A percentile compares a stretch with the other conserved stretches of the same genome.
These are phyloP conservation scores for Semnornis frantzii DNA, from an alignment of 2,113 vertebrate genomes.

Conservation along the genomic window DNA sequence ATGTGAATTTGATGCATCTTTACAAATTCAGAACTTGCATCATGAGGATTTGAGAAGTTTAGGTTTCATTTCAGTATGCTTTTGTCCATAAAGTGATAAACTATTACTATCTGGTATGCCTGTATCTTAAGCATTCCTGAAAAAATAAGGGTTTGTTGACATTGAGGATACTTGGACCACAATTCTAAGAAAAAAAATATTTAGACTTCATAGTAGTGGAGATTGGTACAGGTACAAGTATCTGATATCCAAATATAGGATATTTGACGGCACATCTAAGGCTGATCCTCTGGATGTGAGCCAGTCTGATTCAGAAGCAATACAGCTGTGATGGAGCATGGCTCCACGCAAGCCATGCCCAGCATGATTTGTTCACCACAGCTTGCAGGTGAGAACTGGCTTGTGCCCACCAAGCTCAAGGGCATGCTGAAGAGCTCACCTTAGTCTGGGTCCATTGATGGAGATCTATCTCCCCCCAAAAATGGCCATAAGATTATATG, in stretches of 20 bases:
- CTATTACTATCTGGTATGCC: background rate
- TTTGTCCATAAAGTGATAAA: background rate
- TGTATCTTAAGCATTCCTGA: background rate
- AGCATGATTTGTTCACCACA: rapidly evolving
- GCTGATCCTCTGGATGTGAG: background rate
- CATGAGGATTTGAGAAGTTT: rapidly evolving
- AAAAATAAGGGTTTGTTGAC: background rate
- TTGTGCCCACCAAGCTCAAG: background rate
- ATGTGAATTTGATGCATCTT: background rate
- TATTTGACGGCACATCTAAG: background rate
- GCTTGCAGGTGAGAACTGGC: rapidly evolving
- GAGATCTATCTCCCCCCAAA: background rate
- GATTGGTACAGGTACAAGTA: background rate
- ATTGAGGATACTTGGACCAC: background rate
- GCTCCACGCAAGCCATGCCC: background rate
- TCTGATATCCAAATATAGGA: background rate
- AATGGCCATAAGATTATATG: rapidly evolving
- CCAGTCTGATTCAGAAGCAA: background rate
- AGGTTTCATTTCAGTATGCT: background rate
- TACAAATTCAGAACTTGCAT: background rate
- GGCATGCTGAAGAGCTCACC: background rate
- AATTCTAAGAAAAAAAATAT: background rate
- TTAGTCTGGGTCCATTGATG: background rate
- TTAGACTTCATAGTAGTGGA: background rate
- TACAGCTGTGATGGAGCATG: background rate